Base-by-base conservation (phyloP, 2,113 vertebrate genomes). In the Crypturellus undulatus region DNA sequence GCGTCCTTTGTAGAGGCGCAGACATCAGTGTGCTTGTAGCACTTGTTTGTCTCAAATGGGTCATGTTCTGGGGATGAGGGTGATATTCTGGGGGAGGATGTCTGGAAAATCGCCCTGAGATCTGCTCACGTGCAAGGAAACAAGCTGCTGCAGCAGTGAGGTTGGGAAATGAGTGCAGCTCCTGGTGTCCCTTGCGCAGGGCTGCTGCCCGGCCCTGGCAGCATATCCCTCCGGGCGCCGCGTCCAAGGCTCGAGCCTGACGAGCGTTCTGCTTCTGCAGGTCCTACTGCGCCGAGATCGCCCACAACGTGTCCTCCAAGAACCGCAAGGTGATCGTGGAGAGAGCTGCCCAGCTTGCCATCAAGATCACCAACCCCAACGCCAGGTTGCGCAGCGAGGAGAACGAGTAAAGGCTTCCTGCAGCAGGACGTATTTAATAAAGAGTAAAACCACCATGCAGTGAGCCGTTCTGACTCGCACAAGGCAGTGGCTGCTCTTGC, bases 231-330 rank as follows among this genome's bases (percentile, higher is more conserved):
- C 18, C 45, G 19, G 16, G 8, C 17, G 7, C 43, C 15, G 43
- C 43, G 15, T 13, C 43, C 15, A 13, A 45, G 47, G 47, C 47
- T 49, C 21, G 21, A 5, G 20, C 21, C 49, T 34, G 28, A 67
- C 0, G 0, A 0, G 0, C 2, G 1, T 20, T 18, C 4, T 68
- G 45, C 73, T 26, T 1, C 78, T 1, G 0, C 87, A 99, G 99
- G 97, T 99, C 99, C 0, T 99, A 98, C 93, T 99, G 99, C 19
- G 99, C 99, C 13, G 99, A 99, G 96, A 99, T 99, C 3, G 99
- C 99, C 90, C 99, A 99, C 98, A 99, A 99, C 0, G 99, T 99
- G 51, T 99, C 99, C 56, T 99, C 99, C 2, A 99, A 99, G 98
- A 99, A 99, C 98, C 98, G 99, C 93, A 99, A 99, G 97, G 54